Percentiles rank a stretch among this genome's conserved stretches.
Evolutionary conservation across 2,113 vertebrate species (phyloP).

Genomic region (Gobiocypris rarus): DNA sequence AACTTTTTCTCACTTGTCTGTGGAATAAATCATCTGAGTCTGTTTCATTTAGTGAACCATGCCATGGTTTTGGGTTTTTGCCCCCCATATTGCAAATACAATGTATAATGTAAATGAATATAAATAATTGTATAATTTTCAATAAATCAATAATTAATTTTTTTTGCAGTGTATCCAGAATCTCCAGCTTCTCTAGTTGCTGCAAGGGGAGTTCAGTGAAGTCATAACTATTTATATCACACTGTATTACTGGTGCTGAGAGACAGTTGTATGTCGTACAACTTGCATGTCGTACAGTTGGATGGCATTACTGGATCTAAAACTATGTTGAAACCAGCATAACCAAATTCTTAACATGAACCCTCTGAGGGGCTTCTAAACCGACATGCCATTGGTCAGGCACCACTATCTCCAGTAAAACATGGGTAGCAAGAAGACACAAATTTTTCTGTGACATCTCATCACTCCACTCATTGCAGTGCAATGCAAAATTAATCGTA

Average conservation of each 20-base stretch:
- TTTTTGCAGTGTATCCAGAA: too few relatives aligned
- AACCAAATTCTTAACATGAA: slow-evolving; percentile 10
- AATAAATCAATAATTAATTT: too few relatives aligned
- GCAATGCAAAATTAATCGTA: slow-evolving; percentile 75
- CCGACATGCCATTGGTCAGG: slow-evolving; percentile 19
- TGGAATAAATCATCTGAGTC: background rate
- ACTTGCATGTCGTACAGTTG: background rate
- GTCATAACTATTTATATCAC: slow-evolving; percentile 3
- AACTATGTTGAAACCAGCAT: slow-evolving; percentile 9
- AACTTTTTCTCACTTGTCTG: background rate
- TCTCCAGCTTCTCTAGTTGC: background rate
- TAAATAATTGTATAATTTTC: too few relatives aligned
- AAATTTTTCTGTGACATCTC: slow-evolving; percentile 22
- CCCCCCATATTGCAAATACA: too few relatives aligned
- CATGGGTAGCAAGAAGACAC: background rate
- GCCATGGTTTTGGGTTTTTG: background rate
- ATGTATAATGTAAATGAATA: too few relatives aligned
- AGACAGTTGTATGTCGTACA: slow-evolving; percentile 5
- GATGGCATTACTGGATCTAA: slow-evolving; percentile 12
- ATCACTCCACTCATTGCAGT: slow-evolving; percentile 64
- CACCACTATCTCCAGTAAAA: slow-evolving; percentile 19
- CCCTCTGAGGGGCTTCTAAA: slow-evolving; percentile 24
- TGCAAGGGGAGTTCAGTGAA: slow-evolving; percentile 6
- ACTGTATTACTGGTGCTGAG: background rate
- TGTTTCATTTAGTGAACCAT: background rate